Base-by-base conservation (phyloP, 2,888 invertebrate genomes). In the Mythimna impura region DNA sequence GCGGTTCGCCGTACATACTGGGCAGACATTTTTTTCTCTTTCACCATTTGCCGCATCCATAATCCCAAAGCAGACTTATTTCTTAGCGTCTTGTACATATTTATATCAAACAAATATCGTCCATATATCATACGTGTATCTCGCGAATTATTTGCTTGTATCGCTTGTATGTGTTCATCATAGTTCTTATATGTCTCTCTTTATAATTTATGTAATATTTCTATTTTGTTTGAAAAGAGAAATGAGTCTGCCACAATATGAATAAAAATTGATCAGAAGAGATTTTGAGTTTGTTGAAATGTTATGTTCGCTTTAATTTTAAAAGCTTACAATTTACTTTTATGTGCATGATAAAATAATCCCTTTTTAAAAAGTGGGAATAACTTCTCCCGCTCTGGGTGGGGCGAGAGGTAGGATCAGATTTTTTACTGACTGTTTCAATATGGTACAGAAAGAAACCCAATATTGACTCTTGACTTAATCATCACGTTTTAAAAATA, bases 91-190 rank as follows among this genome's bases (percentile, higher is more conserved):
- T 43, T 66, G 81, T 73, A 57, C 57, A 86, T 88, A 85, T 93
- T 93, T 91, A 91, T 90, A 71, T 90, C 83, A 89, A 92, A 94
- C 93, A 94, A 94, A 95, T 94, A 92, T 90, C 88, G 76, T 88
- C 87, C 88, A 93, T 95, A 91, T 91, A 90, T 94, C 94, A 94
- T 86, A 84, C 89, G 86, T 92, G 92, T 92, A 91, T 89, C 88
- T 88, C 81, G 82, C 83, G 90, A 92, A 93, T 93, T 93, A 93
- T 93, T 92, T 91, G 91, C 92, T 90, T 89, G 86, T 88, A 89
- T 83, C 83, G 80, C 81, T 70, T 78, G 76, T 66, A 74, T 73
- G 73, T 82, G 68, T 84, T 79, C 82, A 80, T 80, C 57, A 71
- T 81, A 73, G 73, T 79, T 82, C 76, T 76, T 47, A 47, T 90